Conservation (phyloP, 1,140 invertebrate genomes). For the Bombyx mandarina region DNA sequence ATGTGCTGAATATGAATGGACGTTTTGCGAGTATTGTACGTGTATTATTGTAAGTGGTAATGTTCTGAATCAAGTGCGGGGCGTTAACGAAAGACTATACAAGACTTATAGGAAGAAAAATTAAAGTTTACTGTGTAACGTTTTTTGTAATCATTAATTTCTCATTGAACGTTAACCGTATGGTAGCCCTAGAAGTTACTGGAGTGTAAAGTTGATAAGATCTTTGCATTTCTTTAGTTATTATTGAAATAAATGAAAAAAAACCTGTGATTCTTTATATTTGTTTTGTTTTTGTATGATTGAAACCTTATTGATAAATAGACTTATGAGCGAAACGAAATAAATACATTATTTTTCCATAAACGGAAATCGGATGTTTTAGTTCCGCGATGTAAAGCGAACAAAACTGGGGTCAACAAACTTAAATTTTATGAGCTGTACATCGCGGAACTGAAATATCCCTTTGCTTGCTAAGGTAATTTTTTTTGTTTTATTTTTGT, state of each 20-base stretch:
- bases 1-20: slow-evolving; percentile 28
- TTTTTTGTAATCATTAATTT: slow-evolving; percentile 69
- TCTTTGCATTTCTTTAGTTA: slow-evolving; percentile 70
- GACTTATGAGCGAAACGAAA: too few species aligned
- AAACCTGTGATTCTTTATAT: slow-evolving; percentile 63
- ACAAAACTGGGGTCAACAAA: too few species aligned
- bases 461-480: too few species aligned
- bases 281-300: slow-evolving; percentile 18
- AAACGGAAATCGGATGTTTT: too few species aligned
- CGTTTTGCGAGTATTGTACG: slow-evolving; percentile 38
- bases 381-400: too few species aligned
- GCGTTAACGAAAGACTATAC: slow-evolving; percentile 52
- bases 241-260: slow-evolving; percentile 46
- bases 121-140: slow-evolving; percentile 62
- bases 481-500: too few species aligned
- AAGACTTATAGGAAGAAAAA: slow-evolving; percentile 61
- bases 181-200: slow-evolving; percentile 61
- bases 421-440: too few species aligned
- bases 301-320: not conserved
- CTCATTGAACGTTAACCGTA: slow-evolving; percentile 59
- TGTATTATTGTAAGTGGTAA: slow-evolving; percentile 57
- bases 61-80: slow-evolving; percentile 40
- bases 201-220: slow-evolving; percentile 62
- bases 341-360: too few species aligned
- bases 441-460: too few species aligned